Conservation (phyloP, 1,140 invertebrate species). For the Ganaspis sp. region DNA sequence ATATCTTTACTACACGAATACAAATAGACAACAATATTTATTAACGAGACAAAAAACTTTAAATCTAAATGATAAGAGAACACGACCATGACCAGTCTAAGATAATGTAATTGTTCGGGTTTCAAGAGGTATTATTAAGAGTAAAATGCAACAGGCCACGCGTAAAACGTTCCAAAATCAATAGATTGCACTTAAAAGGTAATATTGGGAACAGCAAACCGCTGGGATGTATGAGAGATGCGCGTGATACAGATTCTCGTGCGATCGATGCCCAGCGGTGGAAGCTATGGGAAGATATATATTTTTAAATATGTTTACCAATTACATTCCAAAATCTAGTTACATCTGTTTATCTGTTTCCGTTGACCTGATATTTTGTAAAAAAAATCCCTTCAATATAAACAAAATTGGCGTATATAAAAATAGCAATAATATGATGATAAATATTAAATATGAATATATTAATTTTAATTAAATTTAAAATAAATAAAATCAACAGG, state of each 20-base stretch:
- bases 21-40: conserved; percentile 25
- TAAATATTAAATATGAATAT: conserved; percentile 1
- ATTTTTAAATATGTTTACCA: conserved; percentile 18
- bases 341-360: not conserved
- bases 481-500: conserved; percentile 1
- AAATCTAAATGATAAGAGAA: not conserved
- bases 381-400: not conserved
- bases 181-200: conserved; percentile 29
- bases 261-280: conserved; percentile 24
- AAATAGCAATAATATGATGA: not conserved
- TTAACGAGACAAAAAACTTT: not conserved
- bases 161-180: conserved; percentile 16
- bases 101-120: not conserved
- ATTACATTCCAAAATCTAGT: conserved; percentile 14
- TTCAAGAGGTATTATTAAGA: not conserved
- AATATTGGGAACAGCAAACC: conserved; percentile 26
- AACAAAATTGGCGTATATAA: not conserved
- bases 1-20: not conserved
- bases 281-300: conserved; percentile 27
- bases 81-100: not conserved
- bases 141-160: conserved; percentile 2
- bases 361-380: not conserved
- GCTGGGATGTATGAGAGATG: conserved; percentile 21
- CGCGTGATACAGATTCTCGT: conserved; percentile 28
- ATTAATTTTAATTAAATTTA: not conserved